These are phyloP conservation scores for Itoplectis maculator DNA, from an alignment of 2,888 invertebrate species.

Conservation along the genomic window DNA sequence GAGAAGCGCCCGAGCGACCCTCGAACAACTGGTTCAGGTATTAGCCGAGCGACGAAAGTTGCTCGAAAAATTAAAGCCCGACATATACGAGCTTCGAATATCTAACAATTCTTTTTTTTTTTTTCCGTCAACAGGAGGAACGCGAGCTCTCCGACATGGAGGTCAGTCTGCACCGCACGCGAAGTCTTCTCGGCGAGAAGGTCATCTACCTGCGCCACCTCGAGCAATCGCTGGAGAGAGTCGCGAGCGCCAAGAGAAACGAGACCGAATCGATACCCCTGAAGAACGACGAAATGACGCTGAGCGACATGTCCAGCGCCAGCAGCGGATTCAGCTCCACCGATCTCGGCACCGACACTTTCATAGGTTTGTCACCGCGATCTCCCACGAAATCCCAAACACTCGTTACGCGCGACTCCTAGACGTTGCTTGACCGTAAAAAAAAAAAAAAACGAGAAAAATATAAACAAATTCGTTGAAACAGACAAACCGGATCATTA, in stretches of 20 bases:
- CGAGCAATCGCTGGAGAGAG: conserved; percentile 90
- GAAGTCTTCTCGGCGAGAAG: conserved; percentile 92
- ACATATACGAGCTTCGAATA: too few species aligned
- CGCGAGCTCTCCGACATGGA: conserved; percentile 94
- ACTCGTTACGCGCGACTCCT: not conserved
- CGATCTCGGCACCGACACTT: conserved; percentile 87
- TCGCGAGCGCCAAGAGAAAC: conserved; percentile 85
- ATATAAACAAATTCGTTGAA: too few species aligned
- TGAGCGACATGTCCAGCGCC: conserved; percentile 88
- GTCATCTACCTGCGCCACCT: conserved; percentile 92
- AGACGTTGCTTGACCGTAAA: conserved; percentile 28
- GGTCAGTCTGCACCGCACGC: conserved; percentile 92
- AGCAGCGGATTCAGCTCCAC: conserved; percentile 89
- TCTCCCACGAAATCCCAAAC: not conserved
- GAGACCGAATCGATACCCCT: conserved; percentile 77
- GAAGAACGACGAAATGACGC: conserved; percentile 87
- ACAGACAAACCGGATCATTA: conserved; percentile 85
- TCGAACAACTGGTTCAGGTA: conserved; percentile 87
- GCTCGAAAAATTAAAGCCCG: too few species aligned
- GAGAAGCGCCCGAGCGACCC: conserved; percentile 85
- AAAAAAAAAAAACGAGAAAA: too few species aligned
- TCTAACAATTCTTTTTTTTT: not conserved
- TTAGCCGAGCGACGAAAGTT: conserved; percentile 4
- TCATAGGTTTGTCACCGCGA: conserved; percentile 76
- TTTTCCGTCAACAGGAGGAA: conserved; percentile 88